Evolutionary conservation across 2,797 vertebrate genomes (phyloP).

Genomic region (Myioborus miniatus): DNA sequence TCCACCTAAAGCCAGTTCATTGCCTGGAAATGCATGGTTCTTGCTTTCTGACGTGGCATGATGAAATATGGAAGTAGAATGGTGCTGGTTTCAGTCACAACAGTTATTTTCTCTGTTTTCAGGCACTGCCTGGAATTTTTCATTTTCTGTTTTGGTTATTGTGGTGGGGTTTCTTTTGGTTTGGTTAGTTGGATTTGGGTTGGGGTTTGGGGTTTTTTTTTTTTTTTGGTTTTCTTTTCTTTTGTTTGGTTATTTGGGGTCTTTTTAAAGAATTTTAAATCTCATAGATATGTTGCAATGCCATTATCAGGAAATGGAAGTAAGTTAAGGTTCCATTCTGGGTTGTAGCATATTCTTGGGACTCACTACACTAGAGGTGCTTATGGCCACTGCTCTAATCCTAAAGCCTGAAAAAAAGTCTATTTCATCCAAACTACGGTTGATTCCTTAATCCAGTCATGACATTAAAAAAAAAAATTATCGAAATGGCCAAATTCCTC

Average conservation of each 20-base stretch:
- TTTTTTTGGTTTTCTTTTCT: too few species aligned
- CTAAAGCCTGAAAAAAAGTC: not conserved
- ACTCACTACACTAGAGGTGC: not conserved
- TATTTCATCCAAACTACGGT: not conserved
- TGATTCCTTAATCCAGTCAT: not conserved
- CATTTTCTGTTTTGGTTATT: not conserved
- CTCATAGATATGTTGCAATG: not conserved
- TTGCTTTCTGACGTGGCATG: not conserved
- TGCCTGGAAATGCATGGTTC: not conserved
- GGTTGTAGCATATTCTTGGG: not conserved
- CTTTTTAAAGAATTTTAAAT: not conserved
- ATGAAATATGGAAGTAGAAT: not conserved
- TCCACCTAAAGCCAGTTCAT: not conserved
- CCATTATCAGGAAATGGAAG: not conserved
- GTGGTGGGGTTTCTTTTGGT: not conserved
- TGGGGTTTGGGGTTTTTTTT: not conserved
- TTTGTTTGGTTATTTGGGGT: not conserved
- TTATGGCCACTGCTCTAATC: not conserved
- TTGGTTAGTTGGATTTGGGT: not conserved
- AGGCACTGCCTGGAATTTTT: not conserved
- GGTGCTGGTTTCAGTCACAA: not conserved
- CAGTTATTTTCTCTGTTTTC: not conserved
- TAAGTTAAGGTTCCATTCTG: not conserved
- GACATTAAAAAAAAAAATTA: fast-evolving
- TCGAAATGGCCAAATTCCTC: not conserved